Evolutionary conservation across 2,113 vertebrate genomes (phyloP), one percentile per base, ranked within the genome.

Genomic region (Poicephalus gulielmi): DNA sequence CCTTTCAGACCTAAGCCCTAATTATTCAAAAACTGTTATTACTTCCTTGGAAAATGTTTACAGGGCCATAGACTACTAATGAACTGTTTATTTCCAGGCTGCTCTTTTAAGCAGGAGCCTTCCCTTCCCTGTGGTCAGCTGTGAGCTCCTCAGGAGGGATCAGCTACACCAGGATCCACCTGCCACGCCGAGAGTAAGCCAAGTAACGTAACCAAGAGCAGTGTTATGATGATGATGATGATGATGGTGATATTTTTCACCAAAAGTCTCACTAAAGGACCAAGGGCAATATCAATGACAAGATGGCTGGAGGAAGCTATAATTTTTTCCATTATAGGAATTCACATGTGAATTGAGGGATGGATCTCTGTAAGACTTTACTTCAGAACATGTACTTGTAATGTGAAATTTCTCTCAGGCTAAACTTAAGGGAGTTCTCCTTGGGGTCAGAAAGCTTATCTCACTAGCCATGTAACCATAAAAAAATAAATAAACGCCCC

Each of bases 11-110:
- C 11, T 39, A 62, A 69, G 35, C 17, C 37, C 18, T 67, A 22
- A 2, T 20, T n/a, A 47, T 28, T 17, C 8, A 28, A 22, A 22
- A 3, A 4, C 0, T 23, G 37, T 19, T 25, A 10, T 41, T 60
- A 76, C 8, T 24, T 66, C 41, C 37, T 64, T 62, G 57, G 28
- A 17, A 39, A 17, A 20, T 20, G 50, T 35, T 60, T 62, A 7
- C 46, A 77, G 83, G 35, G 41, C 18, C 14, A 13, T 0, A 5
- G 22, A 30, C 8, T 35, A 17, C 16, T 12, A 13, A 16, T 25
- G 50, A 11, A 28, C 3, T 6, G 28, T 43, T 28, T 60, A 25
- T 43, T 49, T 31, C 13, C 46, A 11, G 23, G 31, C 37, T 68
- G 71, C 62, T 59, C 30, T 43, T 6, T 8, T 9, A 57, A 33